These are phyloP conservation scores for Cataglyphis albicans DNA, from an alignment of 2,888 invertebrate genomes.

Conservation along the genomic window DNA sequence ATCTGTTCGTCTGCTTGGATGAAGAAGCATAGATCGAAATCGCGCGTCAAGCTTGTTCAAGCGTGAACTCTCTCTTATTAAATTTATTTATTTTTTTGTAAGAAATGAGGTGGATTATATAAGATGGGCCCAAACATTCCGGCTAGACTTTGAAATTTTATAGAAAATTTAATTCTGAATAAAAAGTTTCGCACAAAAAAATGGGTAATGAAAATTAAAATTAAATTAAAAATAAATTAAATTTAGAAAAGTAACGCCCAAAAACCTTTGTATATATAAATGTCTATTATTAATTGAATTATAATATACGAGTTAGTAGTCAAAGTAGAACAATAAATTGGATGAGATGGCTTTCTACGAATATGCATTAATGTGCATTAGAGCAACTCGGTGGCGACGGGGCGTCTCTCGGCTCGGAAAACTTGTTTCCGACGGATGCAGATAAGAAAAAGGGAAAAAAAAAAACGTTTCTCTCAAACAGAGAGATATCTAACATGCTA, in stretches of 20 bases:
- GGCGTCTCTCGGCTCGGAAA: constrained; percentile 67
- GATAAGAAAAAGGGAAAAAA: constrained; percentile 68
- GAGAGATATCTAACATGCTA: constrained; percentile 65
- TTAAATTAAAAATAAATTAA: no score
- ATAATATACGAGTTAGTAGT: background rate
- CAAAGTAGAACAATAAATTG: background rate
- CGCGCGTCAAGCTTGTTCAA: background rate
- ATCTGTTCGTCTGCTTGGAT: constrained; percentile 2
- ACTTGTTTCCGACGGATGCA: constrained; percentile 64
- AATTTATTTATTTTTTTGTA: constrained; percentile 5
- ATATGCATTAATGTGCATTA: constrained; percentile 1
- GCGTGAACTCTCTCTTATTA: constrained; percentile 7
- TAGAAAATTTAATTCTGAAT: no score
- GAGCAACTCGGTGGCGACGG: background rate
- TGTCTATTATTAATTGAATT: background rate
- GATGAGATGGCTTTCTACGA: background rate
- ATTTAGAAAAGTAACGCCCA: no score
- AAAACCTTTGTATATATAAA: background rate
- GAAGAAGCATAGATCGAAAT: constrained; percentile 26
- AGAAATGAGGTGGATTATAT: background rate
- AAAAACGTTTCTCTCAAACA: constrained; percentile 59
- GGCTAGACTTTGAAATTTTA: no score
- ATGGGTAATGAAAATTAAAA: no score
- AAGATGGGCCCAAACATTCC: no score
- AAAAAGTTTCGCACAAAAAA: no score